Base-by-base conservation (phyloP, 1,140 invertebrate species). In the Whitmania pigra region DNA sequence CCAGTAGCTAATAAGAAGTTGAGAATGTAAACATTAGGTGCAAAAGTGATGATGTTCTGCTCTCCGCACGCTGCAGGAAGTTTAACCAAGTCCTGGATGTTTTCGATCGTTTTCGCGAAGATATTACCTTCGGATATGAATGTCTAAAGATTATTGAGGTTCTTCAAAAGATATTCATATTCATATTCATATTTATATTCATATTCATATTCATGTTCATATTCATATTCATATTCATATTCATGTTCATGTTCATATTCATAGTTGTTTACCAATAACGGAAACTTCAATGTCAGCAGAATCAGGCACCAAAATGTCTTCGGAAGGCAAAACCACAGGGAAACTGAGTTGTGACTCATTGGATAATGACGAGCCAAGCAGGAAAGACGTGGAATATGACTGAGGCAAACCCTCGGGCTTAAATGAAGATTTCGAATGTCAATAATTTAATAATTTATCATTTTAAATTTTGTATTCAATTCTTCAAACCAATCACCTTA, bases 1-100 rank as follows among this genome's bases (percentile, higher is more conserved):
- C 15, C 43, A 17, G 36, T 90, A 85, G 22, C 86, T 86, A 73
- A 94, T 85, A 0, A 90, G 90, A 29, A 86, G 85, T 70, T 93
- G 93, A 82, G 69, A 27, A 71, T 29, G 53, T 29, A 71, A 53
- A 71, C 25, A 18, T 29, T 53, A 0, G 22, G 53, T 6, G 69
- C 36, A 20, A 71, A 71, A 13, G n/a, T n/a, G 7, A 71, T 25
- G 36, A 71, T 55, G 25, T 71, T 71, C 69, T 71, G 69, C 40
- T 71, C 69, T 54, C 43, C 69, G 18, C 69, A 55, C 2, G 36
- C 43, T 31, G 53, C 27, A 3, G 69, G 69, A 3, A 71, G 43
- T 20, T 53, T 22, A 18, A 71, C 27, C 22, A 71, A 53, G 7
- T 66, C 0, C n/a, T 53, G 36, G 40, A 71, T 71, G 69, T 49